phyloP scores from a whole-genome alignment of 2,113 vertebrate genomes.

The Scolopax mira region DNA sequence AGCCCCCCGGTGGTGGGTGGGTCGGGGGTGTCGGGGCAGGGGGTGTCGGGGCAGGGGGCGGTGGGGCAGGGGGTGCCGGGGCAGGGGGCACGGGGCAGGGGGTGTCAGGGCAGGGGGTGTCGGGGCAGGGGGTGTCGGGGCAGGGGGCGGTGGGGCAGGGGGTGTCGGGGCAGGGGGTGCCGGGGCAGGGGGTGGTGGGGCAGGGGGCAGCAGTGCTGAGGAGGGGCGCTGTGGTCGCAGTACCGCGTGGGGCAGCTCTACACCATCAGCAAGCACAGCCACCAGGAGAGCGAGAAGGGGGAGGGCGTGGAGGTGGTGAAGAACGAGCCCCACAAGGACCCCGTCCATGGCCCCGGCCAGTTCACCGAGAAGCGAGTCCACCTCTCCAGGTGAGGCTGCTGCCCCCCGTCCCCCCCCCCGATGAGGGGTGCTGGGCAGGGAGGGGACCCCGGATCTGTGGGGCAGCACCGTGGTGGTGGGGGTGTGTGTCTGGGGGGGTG shows the following conservation, averaged over 20 bases:
- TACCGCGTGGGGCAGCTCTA: constrained; percentile 91
- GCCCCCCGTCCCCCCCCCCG: accelerated
- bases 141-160: background rate
- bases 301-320: constrained; percentile 89
- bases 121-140: background rate
- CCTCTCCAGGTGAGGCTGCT: constrained; percentile 82
- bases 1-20: accelerated
- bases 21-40: background rate
- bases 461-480: accelerated
- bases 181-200: background rate
- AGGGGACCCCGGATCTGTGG: accelerated
- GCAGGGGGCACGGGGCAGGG: no score
- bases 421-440: background rate
- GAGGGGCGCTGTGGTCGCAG: background rate
- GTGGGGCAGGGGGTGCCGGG: background rate
- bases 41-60: no score
- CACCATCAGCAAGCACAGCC: constrained; percentile 93
- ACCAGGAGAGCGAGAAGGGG: constrained; percentile 87
- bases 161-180: background rate
- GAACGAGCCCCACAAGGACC: constrained; percentile 83
- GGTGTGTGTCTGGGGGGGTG: no score
- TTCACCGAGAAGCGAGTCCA: constrained; percentile 90
- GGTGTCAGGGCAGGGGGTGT: no score
- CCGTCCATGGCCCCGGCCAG: constrained; percentile 82
- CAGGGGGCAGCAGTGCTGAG: background rate